Base-by-base conservation (phyloP, 2,113 vertebrate species). In the pig (Sus scrofa) region DNA sequence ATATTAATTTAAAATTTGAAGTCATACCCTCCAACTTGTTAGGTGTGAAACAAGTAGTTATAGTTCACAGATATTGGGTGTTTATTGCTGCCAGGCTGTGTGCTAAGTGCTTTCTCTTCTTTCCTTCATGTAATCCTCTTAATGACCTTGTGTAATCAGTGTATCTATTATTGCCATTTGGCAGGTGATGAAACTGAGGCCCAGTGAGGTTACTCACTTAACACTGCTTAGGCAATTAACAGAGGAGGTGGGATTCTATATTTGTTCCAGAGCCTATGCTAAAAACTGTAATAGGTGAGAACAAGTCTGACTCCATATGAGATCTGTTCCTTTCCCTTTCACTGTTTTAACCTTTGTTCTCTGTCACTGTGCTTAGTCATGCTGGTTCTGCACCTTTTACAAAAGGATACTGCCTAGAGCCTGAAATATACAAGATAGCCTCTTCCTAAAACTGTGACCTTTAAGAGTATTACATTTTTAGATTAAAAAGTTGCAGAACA, bases 221-320 rank as follows among this genome's bases (percentile, higher is more conserved):
- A 20, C 44, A 54, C 44, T 30, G 70, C 58, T 67, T 3, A n/a
- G n/a, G 24, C 4, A 50, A 20, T 37, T 83, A n/a, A 1, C 14
- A 4, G 6, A 22, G 14, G 19, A 27, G 6, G 15, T 79, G 85
- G 18, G 3, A 22, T 77, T 37, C 10, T 44, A 0, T 1, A 50
- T 34, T 34, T 24, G 4, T 14, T 56, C 74, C n/a, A n/a, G n/a
- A 75, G 13, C 7, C 1, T 0, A 3, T 62, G n/a, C 1, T 39
- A 20, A 52, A 20, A 44, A 44, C 4, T 44, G 44, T 44, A 44
- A 44, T 44, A 44, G 44, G 5, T 44, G 44, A 44, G 44, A 44
- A 44, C 44, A 44, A 44, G 44, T 44, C 44, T 44, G 44, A 44
- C 44, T 44, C 44, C 44, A 44, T 44, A 44, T 44, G 4, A 44